Percentiles rank a stretch among this genome's conserved stretches.
These are phyloP conservation scores for Ophion costatus DNA, from an alignment of 2,888 invertebrate species.

Conservation along the genomic window DNA sequence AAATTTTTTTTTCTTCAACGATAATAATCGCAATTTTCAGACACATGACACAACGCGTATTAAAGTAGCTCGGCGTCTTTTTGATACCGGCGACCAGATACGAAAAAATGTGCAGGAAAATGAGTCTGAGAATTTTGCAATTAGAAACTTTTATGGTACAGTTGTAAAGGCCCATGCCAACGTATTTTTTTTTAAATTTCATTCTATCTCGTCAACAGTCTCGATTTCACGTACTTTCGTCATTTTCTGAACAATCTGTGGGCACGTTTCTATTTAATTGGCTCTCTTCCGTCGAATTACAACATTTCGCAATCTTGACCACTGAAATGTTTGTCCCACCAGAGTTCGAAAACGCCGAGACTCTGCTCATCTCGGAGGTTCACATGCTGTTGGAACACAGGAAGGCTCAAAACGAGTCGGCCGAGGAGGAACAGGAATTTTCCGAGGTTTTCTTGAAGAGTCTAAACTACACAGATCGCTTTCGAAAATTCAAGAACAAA, in stretches of 20 bases:
- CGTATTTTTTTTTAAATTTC: background rate
- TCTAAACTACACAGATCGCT: constrained; percentile 96
- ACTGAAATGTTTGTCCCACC: constrained; percentile 63
- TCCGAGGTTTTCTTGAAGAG: constrained; percentile 99
- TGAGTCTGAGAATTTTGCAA: no score
- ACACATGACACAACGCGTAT: no score
- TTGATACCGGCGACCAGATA: no score
- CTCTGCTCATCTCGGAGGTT: constrained; percentile 97
- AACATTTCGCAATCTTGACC: constrained; percentile 5
- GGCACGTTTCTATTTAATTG: background rate
- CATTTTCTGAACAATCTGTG: background rate
- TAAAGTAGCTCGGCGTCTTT: no score
- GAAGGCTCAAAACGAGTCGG: constrained; percentile 98
- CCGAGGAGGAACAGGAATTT: constrained; percentile 99
- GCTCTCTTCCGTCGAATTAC: background rate
- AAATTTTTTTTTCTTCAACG: no score
- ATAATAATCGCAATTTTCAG: no score
- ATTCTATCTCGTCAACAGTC: background rate
- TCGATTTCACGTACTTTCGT: background rate
- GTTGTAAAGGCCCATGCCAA: background rate
- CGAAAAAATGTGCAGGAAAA: no score
- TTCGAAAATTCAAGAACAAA: constrained; percentile 98
- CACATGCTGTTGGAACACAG: constrained; percentile 98
- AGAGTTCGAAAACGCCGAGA: constrained; percentile 99
- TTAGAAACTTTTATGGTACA: no score